phyloP scores from a whole-genome alignment of 1,140 invertebrate genomes.

The Battus philenor region DNA sequence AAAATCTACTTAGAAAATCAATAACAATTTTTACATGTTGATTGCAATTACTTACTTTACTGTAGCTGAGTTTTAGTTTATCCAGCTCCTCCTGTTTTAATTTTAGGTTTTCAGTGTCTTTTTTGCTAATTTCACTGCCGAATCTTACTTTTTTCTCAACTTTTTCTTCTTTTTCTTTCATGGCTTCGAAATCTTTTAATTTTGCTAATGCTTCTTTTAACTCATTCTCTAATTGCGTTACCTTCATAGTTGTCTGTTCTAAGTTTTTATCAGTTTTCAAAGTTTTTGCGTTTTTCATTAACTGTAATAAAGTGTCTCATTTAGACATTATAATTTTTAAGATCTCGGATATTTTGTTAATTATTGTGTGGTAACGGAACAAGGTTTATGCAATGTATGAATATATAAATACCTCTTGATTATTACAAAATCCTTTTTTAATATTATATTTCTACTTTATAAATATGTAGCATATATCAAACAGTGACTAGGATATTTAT shows the following conservation, averaged over 20 bases:
- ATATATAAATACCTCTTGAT: too few relatives aligned
- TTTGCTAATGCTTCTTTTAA: conserved; percentile 78
- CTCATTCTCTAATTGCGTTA: conserved; percentile 80
- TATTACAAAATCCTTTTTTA: too few relatives aligned
- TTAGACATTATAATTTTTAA: too few relatives aligned
- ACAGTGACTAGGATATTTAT: too few relatives aligned
- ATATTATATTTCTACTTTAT: too few relatives aligned
- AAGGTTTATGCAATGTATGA: too few relatives aligned
- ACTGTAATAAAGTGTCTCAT: conserved; percentile 35
- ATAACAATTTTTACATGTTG: neutral
- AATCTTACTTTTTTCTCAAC: conserved; percentile 71
- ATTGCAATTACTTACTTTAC: conserved; percentile 43
- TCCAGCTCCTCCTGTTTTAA: conserved; percentile 74
- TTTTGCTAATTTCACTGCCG: conserved; percentile 62
- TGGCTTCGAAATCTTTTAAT: conserved; percentile 78
- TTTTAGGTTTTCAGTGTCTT: conserved; percentile 76
- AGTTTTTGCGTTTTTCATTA: conserved; percentile 73
- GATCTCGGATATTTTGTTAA: too few relatives aligned
- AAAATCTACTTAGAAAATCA: conserved; percentile 3
- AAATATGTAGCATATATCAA: too few relatives aligned
- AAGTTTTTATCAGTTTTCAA: conserved; percentile 72
- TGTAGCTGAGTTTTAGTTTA: conserved; percentile 66
- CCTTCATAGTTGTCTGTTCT: conserved; percentile 78
- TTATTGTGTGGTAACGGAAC: too few relatives aligned
- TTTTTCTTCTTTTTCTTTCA: conserved; percentile 74